A percentile compares a stretch with the other conserved stretches of the same genome.
These are phyloP conservation scores for Montifringilla adamsi DNA, from an alignment of 2,113 vertebrate genomes.

Conservation along the genomic window DNA sequence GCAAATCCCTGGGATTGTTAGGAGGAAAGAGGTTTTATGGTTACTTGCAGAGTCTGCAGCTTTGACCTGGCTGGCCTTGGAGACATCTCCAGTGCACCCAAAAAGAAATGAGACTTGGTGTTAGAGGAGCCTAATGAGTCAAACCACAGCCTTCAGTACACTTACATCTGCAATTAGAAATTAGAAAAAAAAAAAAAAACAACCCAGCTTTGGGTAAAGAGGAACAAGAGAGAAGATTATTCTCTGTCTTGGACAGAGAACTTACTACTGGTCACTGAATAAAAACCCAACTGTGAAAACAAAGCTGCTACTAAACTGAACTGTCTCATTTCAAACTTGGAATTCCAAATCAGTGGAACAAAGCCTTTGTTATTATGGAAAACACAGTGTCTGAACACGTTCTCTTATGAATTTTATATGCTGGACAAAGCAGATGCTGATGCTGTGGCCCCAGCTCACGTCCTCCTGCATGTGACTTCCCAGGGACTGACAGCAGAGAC, in stretches of 20 bases:
- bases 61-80: not conserved
- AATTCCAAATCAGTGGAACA: not conserved
- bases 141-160: not conserved
- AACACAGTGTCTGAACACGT: not conserved
- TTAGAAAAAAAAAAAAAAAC: not conserved
- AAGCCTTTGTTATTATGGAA: not conserved
- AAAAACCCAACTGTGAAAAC: not conserved
- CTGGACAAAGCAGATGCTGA: not conserved
- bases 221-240: not conserved
- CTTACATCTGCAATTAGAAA: not conserved
- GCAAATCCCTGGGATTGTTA: not conserved
- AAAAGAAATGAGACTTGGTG: not conserved
- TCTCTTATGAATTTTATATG: not conserved
- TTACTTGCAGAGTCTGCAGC: not conserved
- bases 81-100: not conserved
- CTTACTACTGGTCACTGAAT: not conserved
- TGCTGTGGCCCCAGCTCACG: fast-evolving
- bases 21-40: not conserved
- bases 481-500: not conserved
- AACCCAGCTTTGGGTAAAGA: fast-evolving
- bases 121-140: not conserved
- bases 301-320: not conserved
- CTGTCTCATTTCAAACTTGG: not conserved
- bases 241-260: not conserved
- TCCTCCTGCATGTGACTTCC: not conserved